Conservation (phyloP, 2,113 vertebrate genomes). For the Microcebus jonahi region DNA sequence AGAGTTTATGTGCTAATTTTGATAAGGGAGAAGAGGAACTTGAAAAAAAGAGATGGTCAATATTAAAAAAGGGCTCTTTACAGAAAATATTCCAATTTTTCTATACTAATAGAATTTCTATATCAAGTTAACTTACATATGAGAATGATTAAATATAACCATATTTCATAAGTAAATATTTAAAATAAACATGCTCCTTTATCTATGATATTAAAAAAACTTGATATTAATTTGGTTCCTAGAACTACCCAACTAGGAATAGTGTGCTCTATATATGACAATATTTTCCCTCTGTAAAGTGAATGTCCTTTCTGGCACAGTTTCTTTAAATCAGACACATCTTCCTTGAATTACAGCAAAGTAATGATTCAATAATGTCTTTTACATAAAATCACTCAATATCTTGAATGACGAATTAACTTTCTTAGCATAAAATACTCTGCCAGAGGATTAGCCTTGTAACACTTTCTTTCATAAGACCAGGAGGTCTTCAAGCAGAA, state of each 20-base stretch:
- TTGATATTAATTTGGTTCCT: background rate
- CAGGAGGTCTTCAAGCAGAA: background rate
- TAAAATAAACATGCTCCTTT: background rate
- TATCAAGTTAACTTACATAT: background rate
- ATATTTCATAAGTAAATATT: background rate
- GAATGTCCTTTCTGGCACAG: background rate
- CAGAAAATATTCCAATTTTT: background rate
- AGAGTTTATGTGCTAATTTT: background rate
- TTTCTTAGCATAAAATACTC: background rate
- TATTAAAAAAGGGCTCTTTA: background rate
- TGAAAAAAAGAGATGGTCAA: background rate
- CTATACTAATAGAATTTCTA: background rate
- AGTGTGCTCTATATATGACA: background rate
- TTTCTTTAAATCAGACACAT: slow-evolving; percentile 11
- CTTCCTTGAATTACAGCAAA: slow-evolving; percentile 11
- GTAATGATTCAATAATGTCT: background rate
- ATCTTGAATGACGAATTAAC: background rate
- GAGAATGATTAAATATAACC: background rate
- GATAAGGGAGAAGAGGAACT: background rate
- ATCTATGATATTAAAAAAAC: background rate
- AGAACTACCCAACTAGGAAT: background rate
- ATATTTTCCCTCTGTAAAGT: background rate
- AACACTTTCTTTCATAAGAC: background rate
- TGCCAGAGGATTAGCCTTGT: background rate
- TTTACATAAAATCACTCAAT: slow-evolving; percentile 26